Evolutionary conservation across 2,888 invertebrate species (phyloP), one percentile per base, ranked within the genome.

Genomic region (Lordiphosa andalusiaca): DNA sequence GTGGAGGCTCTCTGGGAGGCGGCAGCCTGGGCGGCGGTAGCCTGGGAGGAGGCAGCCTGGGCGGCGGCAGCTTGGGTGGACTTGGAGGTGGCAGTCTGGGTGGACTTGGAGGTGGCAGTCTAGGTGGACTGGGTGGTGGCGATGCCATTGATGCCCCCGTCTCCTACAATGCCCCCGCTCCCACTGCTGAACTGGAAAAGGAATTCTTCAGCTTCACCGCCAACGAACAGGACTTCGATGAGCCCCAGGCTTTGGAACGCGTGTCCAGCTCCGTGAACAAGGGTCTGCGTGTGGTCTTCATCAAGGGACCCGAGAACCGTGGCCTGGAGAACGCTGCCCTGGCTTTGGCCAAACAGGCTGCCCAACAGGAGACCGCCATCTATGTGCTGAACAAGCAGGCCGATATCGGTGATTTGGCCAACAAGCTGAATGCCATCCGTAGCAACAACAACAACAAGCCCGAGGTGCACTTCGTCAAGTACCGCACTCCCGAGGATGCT

Each of bases 381-480:
- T 83, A 84, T 52, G 85, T 86, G n/a, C 71, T 86, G 9, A 84
- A 71, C 70, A 86, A 85, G 52, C 81, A 86, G 66, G 62, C 83
- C 1, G 77, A 84, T 30, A 77, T 82, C 13, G 58, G 77, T 12
- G 81, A 74, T 66, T 54, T 86, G 50, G 80, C 85, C 64, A 68
- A 40, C 65, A 85, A 80, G 46, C 46, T 87, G 54, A 80, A 84
- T 35, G 53, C 76, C 40, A 62, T 84, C 48, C 75, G 73, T 50
- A 72, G 46, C 67, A 77, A 77, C 66, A 69, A 40, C 58, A 80
- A 75, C 70, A 75, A 80, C 71, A 85, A 82, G 62, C 84, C 84
- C 50, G 85, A 84, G 68, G 84, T 84, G n/a, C 84, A 84, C 64
- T 84, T 84, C 53, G 84, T 86, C 66, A 86, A 86, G 67, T 86